Base-by-base conservation (phyloP, 2,797 vertebrate species). In the Moxostoma hubbsi region DNA sequence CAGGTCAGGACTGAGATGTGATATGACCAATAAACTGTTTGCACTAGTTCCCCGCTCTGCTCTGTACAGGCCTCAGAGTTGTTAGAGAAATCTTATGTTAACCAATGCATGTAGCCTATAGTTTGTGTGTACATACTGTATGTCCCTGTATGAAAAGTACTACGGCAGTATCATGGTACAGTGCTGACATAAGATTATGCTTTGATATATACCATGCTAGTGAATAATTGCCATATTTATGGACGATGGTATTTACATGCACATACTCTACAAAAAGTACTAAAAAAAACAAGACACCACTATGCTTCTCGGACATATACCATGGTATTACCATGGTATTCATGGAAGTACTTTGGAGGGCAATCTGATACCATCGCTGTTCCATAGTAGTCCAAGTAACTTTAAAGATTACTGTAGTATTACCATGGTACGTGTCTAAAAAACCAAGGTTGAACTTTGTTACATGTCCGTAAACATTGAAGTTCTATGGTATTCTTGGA, bases 1-100 rank as follows among this genome's bases (percentile, higher is more conserved):
- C 87, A 88, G 90, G 76, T 89, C 88, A 86, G 83, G 82, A 84
- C 86, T 90, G 85, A 89, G 82, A 83, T 86, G 80, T 70, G 81
- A 92, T 84, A 82, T 46, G 49, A 76, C 66, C 59, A 77, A 85
- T 86, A 78, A 75, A 90, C 86, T 85, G 82, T 82, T 86, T 72
- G 47, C 77, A 74, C 63, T 24, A 79, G 54, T 51, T 59, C 36
- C 50, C 47, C 43, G 15, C 46, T 79, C 65, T 53, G 73, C 72
- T 75, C 24, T 24, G 24, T 24, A 24, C 24, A 24, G 24, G 24
- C 24, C 24, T 24, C 24, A 24, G 24, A 24, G 24, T 24, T 75
- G 45, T 55, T 12, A 12, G 12, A 61, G 46, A 15, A n/a, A 36
- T 24, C 24, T 71, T 36, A 57, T 57, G 53, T 71, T 36, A 2